Base-by-base conservation (phyloP, 2,888 invertebrate genomes). In the Lypha dubia region DNA sequence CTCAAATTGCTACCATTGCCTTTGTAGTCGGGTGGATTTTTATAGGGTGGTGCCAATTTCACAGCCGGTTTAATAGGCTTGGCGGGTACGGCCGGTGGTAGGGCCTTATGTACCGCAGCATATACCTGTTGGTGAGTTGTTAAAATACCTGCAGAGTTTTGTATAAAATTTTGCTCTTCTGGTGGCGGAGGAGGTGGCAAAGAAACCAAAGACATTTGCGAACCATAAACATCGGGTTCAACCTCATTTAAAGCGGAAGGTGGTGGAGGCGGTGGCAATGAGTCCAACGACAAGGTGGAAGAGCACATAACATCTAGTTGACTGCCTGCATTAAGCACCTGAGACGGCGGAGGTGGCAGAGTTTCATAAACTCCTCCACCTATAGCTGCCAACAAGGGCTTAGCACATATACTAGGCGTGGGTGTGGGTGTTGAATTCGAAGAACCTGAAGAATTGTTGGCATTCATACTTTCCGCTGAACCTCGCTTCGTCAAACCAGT, bases 241-340 rank as follows among this genome's bases (percentile, higher is more conserved):
- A 92, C 91, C 60, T 88, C 85, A 84, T 88, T 88, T 24, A 93
- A 93, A 6, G 89, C 89, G 28, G 88, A 87, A 35, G 95, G 95
- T 46, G 95, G 95, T 51, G 95, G 95, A 62, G 94, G 96, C 0
- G 96, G 97, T 17, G 96, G 96, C 81, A 96, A 91, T n/a, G 96
- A 96, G 88, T 97, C 96, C 51, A 96, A 91, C 28, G 96, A 96
- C 13, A 96, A 92, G 15, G 95, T 96, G 0, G 96, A 96, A 71
- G 95, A 94, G 89, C 96, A 95, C 93, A 96, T 94, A 60, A 86
- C 87, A 41, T 86, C 81, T 1, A 65, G 7, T 15, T 79, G 79
- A 17, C 32, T 35, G 49, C 8, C 76, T 77, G 8, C 58, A 58
- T 73, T 81, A 11, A 74, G 70, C 9, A 71, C 65, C 51, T 71